phyloP scores from a whole-genome alignment of 2,888 invertebrate species.

The Periphyllus acericola region DNA sequence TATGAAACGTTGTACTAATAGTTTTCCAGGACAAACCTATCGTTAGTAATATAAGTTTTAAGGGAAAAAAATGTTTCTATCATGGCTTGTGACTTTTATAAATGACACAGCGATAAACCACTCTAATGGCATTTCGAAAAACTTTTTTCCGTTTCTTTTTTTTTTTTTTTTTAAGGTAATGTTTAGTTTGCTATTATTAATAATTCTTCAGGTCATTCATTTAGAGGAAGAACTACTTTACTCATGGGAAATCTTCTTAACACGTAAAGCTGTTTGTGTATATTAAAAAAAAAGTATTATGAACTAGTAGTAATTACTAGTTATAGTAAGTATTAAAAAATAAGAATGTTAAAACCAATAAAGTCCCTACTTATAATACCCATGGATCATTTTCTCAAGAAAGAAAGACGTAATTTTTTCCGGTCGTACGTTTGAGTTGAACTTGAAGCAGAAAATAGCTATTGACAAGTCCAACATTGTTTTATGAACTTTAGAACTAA shows the following conservation, averaged over 20 bases:
- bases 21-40: neutral
- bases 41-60: neutral
- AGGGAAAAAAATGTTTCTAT: neutral
- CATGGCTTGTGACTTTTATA: neutral
- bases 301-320: neutral
- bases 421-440: neutral
- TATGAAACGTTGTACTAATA: neutral
- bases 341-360: conserved; percentile 25
- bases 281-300: neutral
- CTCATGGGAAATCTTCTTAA: conserved; percentile 13
- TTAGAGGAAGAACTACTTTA: neutral
- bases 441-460: neutral
- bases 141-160: conserved; percentile 3
- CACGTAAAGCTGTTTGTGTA: neutral
- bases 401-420: neutral
- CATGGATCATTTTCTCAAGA: neutral
- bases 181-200: conserved; percentile 16
- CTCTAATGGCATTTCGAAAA: conserved; percentile 13
- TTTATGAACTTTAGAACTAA: neutral
- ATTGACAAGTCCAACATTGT: too few species aligned
- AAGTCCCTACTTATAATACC: neutral
- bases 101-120: conserved; percentile 19
- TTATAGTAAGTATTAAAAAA: conserved; percentile 3
- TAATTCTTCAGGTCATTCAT: conserved; percentile 5
- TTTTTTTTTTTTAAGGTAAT: neutral